These are phyloP conservation scores for Metopia argyrocephala DNA, from an alignment of 2,888 invertebrate genomes.

Conservation along the genomic window DNA sequence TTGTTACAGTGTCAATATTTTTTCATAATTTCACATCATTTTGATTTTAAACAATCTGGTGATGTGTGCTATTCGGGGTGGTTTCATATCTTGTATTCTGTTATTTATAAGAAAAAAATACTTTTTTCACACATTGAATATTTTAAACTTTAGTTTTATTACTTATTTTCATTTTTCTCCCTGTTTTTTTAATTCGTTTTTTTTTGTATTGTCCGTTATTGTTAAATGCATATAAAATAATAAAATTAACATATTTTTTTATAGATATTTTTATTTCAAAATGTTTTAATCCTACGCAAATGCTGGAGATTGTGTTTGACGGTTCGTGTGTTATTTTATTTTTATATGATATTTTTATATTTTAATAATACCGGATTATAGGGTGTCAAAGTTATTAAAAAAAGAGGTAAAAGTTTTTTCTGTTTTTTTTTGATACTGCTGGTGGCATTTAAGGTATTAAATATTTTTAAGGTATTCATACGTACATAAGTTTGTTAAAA, in stretches of 20 bases:
- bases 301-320: slow-evolving; percentile 59
- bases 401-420: slow-evolving; percentile 12
- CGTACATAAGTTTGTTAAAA: background rate
- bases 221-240: slow-evolving; percentile 53
- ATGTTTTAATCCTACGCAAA: slow-evolving; percentile 76
- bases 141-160: slow-evolving; percentile 31
- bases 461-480: slow-evolving; percentile 16
- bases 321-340: slow-evolving; percentile 14
- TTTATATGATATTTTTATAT: slow-evolving; percentile 53
- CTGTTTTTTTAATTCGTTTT: background rate
- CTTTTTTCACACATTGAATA: slow-evolving; percentile 6
- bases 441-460: slow-evolving; percentile 45
- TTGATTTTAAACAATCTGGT: background rate
- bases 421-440: background rate
- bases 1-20: slow-evolving; percentile 55
- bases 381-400: slow-evolving; percentile 67
- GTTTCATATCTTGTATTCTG: slow-evolving; percentile 7
- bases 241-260: slow-evolving; percentile 49
- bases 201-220: slow-evolving; percentile 54
- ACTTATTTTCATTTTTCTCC: background rate
- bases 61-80: slow-evolving; percentile 24
- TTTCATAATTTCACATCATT: slow-evolving; percentile 36
- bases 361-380: slow-evolving; percentile 66
- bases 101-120: slow-evolving; percentile 15
- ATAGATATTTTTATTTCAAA: slow-evolving; percentile 73